These are phyloP conservation scores for Olivierus martensii DNA, from an alignment of 1,140 invertebrate genomes.

Conservation along the genomic window DNA sequence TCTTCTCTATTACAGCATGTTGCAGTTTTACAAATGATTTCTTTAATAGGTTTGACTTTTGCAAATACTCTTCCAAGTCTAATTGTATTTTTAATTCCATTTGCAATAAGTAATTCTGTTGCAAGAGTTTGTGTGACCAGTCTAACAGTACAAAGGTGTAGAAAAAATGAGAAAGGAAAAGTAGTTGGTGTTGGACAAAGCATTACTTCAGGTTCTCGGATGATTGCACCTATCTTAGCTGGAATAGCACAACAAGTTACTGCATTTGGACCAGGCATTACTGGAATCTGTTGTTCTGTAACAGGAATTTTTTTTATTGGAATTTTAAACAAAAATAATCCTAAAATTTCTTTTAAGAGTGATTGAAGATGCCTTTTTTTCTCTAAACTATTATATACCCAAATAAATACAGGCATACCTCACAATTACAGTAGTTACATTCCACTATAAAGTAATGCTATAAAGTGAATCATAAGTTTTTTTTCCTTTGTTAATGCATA, in stretches of 20 bases:
- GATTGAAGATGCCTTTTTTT: too few species aligned
- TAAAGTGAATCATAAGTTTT: too few species aligned
- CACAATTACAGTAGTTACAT: too few species aligned
- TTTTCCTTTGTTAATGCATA: too few species aligned
- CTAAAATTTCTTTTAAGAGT: too few species aligned
- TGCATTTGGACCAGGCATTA: neutral
- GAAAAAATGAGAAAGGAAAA: conserved; percentile 23
- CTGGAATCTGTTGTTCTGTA: neutral
- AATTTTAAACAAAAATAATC: neutral
- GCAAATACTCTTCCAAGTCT: conserved; percentile 20
- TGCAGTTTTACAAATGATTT: conserved; percentile 19
- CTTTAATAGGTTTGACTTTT: conserved; percentile 17
- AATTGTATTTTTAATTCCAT: conserved; percentile 22
- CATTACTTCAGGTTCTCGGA: conserved; percentile 28
- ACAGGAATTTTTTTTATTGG: neutral
- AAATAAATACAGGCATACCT: too few species aligned
- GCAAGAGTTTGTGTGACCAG: conserved; percentile 25
- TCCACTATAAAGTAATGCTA: too few species aligned
- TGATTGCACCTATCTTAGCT: conserved; percentile 28
- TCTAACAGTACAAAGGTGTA: conserved; percentile 24
- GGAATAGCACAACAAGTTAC: neutral
- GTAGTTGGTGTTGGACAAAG: conserved; percentile 29
- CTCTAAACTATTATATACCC: too few species aligned
- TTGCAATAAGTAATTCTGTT: conserved; percentile 27
- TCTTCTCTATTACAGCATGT: conserved; percentile 24